Base-by-base conservation (phyloP, 2,113 vertebrate species). In the Pleuronectes platessa region DNA sequence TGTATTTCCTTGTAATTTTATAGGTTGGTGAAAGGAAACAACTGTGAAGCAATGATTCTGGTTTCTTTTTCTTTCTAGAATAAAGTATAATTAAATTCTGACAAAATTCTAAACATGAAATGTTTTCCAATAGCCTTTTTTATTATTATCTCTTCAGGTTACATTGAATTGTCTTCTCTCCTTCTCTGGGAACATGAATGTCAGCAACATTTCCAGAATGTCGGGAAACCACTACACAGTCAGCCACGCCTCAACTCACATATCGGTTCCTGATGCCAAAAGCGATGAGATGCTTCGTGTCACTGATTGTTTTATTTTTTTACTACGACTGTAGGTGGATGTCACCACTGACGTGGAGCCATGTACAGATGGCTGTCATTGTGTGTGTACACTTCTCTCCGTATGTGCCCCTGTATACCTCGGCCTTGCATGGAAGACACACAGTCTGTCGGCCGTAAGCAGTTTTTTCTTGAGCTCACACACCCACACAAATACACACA, bases 361-460 rank as follows among this genome's bases (percentile, higher is more conserved):
- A 40, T 65, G 49, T 66, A 78, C 83, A 90, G 78, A 90, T 90
- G 78, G 83, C 72, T 47, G 56, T 75, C 26, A 6, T 69, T 54
- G 35, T 51, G 72, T 74, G 62, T 69, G 72, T 60, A 27, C 54
- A 40, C 31, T 62, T 31, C 23, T 82, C 71, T 74, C 68, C 77
- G 66, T 86, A 75, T 89, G 86, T 86, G 68, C 61, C 15, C 0
- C 49, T 71, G 26, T 82, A 79, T 85, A 81, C 76, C 78, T 76
- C 58, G 49, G 75, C 40, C 21, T 76, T 74, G 61, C 23, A 55
- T 72, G 58, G 45, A 83, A 74, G 53, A 66, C 67, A 60, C 31
- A n/a, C 72, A 78, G 75, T 64, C 74, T 79, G 71, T 61, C 72
- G 64, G 69, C 68, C 74, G 81, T 84, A 78, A 83, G 84, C 60